Evolutionary conservation across 1,140 invertebrate genomes (phyloP).

Genomic region (Batillaria attramentaria): DNA sequence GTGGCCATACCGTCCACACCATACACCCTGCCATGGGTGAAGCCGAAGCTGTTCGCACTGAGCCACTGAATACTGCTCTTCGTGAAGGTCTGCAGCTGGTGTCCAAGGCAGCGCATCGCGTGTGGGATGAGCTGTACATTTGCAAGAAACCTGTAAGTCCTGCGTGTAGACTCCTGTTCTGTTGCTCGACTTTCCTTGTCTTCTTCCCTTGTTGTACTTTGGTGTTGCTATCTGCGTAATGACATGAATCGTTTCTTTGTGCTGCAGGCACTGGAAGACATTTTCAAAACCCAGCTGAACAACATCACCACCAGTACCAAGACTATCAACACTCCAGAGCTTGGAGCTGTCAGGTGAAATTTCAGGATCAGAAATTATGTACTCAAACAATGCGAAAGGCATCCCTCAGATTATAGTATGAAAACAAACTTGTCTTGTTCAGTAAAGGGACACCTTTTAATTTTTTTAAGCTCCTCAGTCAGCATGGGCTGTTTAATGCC

Average conservation of each 20-base stretch:
- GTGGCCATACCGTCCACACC: conserved; percentile 7
- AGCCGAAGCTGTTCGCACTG: not conserved
- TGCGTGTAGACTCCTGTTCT: not conserved
- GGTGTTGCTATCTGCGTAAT: not conserved
- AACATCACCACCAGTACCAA: conserved; percentile 71
- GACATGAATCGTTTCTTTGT: not conserved
- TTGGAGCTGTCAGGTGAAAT: conserved; percentile 77
- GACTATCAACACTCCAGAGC: conserved; percentile 78
- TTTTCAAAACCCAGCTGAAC: conserved; percentile 89
- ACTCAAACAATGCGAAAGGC: not conserved
- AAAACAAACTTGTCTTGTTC: no score
- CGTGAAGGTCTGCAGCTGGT: conserved; percentile 88
- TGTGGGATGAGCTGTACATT: conserved; percentile 98
- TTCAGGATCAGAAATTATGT: not conserved
- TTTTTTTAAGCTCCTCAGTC: no score
- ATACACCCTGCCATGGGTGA: conserved; percentile 6
- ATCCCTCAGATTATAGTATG: no score
- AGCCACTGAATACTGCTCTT: conserved; percentile 69
- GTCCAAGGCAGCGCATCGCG: conserved; percentile 87
- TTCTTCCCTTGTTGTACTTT: not conserved
- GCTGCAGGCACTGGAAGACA: conserved; percentile 74
- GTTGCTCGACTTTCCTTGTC: not conserved
- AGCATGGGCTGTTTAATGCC: no score
- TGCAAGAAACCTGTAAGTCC: conserved; percentile 90
- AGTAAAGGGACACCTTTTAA: no score